Conservation (phyloP, 2,888 invertebrate genomes). For the Silvanus unidentatus region DNA sequence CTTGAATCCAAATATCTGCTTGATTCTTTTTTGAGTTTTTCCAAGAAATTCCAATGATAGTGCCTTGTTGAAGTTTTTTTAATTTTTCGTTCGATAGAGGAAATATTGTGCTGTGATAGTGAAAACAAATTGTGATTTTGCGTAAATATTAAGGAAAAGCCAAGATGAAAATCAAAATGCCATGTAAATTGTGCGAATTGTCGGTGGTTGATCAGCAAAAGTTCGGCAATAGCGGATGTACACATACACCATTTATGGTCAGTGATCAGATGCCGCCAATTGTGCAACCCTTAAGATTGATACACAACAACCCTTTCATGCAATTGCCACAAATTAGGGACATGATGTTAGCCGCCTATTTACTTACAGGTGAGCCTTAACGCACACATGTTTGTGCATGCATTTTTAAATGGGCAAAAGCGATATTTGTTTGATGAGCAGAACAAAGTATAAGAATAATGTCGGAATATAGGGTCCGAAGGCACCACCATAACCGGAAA, state of each 20-base stretch:
- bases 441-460: too few relatives aligned
- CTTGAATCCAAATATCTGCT: too few relatives aligned
- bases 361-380: constrained; percentile 59
- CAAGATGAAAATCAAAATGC: constrained; percentile 41
- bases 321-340: constrained; percentile 54
- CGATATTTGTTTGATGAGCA: background rate
- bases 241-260: constrained; percentile 32
- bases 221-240: constrained; percentile 35
- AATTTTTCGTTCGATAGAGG: too few relatives aligned
- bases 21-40: too few relatives aligned
- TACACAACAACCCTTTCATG: constrained; percentile 48
- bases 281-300: constrained; percentile 37
- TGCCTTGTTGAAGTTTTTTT: constrained; percentile 4
- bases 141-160: constrained; percentile 7
- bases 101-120: constrained; percentile 30
- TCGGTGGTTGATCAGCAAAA: constrained; percentile 35
- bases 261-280: constrained; percentile 28
- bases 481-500: too few relatives aligned
- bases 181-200: constrained; percentile 44
- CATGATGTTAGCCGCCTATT: constrained; percentile 59
- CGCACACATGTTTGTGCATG: background rate
- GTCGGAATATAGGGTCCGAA: too few relatives aligned
- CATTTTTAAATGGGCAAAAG: background rate
- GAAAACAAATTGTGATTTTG: constrained; percentile 29
- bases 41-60: background rate